phyloP scores from a whole-genome alignment of 2,888 invertebrate species.

The Drosophila vallismaia region DNA sequence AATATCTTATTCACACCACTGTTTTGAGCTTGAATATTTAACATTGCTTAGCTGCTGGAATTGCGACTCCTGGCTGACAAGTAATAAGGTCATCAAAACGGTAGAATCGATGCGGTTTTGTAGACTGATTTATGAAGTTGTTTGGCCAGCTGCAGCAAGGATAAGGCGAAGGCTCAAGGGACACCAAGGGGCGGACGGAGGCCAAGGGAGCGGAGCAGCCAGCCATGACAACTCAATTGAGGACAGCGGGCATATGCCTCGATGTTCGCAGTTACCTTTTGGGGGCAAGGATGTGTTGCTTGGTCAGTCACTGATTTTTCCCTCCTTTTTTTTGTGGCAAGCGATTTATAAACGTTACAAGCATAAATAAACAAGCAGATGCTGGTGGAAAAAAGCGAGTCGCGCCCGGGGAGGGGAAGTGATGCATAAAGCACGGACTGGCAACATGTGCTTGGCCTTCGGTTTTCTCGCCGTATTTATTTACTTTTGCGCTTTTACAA shows the following conservation, averaged over 20 bases:
- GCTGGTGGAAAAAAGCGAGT: constrained; percentile 39
- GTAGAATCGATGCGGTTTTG: constrained; percentile 64
- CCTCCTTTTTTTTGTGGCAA: constrained; percentile 56
- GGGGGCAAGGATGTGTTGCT: constrained; percentile 25
- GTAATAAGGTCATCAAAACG: constrained; percentile 74
- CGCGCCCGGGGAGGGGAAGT: background rate
- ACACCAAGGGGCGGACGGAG: background rate
- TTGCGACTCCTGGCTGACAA: constrained; percentile 35
- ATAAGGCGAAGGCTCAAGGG: constrained; percentile 3
- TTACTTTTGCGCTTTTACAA: constrained; percentile 76
- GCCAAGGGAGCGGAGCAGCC: constrained; percentile 16
- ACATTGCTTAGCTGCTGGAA: constrained; percentile 40
- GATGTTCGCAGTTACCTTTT: constrained; percentile 55
- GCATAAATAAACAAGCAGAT: constrained; percentile 78
- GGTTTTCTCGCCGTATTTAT: constrained; percentile 66
- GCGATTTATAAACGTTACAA: constrained; percentile 79
- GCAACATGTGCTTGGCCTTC: constrained; percentile 68
- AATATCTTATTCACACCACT: constrained; percentile 2
- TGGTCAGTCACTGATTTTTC: constrained; percentile 50
- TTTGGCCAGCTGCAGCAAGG: constrained; percentile 35
- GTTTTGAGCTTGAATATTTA: constrained; percentile 67
- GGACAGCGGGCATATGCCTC: constrained; percentile 71
- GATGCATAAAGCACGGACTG: constrained; percentile 48
- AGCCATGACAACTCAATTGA: constrained; percentile 69
- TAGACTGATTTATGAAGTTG: constrained; percentile 68